phyloP scores from a whole-genome alignment of 2,113 vertebrate genomes.

The Tor tambroides region DNA sequence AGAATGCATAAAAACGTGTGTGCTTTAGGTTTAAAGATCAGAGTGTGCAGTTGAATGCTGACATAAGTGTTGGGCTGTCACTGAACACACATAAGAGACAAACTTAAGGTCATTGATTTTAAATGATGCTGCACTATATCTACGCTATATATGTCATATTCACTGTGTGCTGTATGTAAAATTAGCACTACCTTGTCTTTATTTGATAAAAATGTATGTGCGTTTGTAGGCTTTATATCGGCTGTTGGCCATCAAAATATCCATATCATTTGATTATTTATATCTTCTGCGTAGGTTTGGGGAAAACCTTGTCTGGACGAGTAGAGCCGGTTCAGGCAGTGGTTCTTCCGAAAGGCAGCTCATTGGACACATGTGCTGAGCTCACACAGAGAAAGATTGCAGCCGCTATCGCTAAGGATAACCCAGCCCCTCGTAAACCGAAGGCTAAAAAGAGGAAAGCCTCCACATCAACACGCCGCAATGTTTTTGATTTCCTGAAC shows the following conservation, averaged over 20 bases:
- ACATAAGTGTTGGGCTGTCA: no score
- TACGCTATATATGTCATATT: no score
- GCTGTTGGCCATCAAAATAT: no score
- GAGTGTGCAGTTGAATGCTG: no score
- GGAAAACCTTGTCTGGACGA: slow-evolving; percentile 84
- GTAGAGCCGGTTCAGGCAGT: slow-evolving; percentile 90
- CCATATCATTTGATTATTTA: not conserved
- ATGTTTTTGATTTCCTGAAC: slow-evolving; percentile 94
- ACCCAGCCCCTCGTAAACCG: slow-evolving; percentile 59
- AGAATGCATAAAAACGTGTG: no score
- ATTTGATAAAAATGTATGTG: no score
- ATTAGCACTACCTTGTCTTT: no score
- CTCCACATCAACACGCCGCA: slow-evolving; percentile 43
- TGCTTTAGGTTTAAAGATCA: not conserved
- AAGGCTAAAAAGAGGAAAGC: slow-evolving; percentile 63
- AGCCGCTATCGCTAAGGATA: slow-evolving; percentile 64
- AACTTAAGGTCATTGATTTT: no score
- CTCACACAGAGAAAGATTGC: slow-evolving; percentile 77
- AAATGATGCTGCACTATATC: no score
- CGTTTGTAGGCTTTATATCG: no score
- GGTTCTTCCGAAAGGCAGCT: slow-evolving; percentile 86
- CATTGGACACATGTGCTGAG: slow-evolving; percentile 86
- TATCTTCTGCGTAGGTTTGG: slow-evolving; percentile 78
- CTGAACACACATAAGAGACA: no score
- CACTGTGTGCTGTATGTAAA: no score